Percentiles rank a stretch among this genome's conserved stretches.
phyloP scores from a whole-genome alignment of 2,797 vertebrate genomes.

The Betta splendens region DNA sequence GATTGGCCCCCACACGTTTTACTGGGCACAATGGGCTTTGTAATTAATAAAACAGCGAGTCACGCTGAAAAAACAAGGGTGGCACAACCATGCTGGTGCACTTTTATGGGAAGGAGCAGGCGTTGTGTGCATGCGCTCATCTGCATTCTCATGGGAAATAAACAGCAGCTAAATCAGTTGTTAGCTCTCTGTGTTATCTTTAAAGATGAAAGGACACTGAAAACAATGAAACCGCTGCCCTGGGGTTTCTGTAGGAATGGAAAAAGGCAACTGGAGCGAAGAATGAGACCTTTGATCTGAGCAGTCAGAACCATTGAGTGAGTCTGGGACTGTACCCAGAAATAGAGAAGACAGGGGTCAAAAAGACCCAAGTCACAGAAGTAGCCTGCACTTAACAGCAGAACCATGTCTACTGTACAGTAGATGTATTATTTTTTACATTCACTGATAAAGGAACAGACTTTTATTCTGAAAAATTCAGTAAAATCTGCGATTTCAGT shows the following conservation, averaged over 20 bases:
- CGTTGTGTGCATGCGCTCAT: slow-evolving; percentile 60
- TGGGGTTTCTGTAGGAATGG: slow-evolving; percentile 69
- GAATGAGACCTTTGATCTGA: slow-evolving; percentile 77
- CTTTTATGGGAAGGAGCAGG: slow-evolving; percentile 52
- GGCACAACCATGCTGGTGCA: slow-evolving; percentile 25
- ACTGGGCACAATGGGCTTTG: slow-evolving; percentile 23
- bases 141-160: slow-evolving; percentile 69
- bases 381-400: slow-evolving; percentile 15
- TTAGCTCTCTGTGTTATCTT: slow-evolving; percentile 74
- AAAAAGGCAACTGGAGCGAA: slow-evolving; percentile 65
- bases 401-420: not conserved
- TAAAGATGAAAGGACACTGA: slow-evolving; percentile 76
- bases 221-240: slow-evolving; percentile 75
- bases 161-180: slow-evolving; percentile 71
- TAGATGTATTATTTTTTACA: slow-evolving; percentile 5
- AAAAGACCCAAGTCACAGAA: slow-evolving; percentile 32
- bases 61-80: slow-evolving; percentile 14
- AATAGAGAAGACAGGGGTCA: slow-evolving; percentile 61
- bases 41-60: slow-evolving; percentile 42
- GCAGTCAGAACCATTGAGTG: slow-evolving; percentile 62
- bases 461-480: not conserved
- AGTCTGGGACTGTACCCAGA: slow-evolving; percentile 58
- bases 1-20: slow-evolving; percentile 47
- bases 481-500: slow-evolving; percentile 22
- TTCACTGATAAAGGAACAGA: not conserved